Conservation (phyloP, 2,113 vertebrate species). For the Odocoileus virginianus region DNA sequence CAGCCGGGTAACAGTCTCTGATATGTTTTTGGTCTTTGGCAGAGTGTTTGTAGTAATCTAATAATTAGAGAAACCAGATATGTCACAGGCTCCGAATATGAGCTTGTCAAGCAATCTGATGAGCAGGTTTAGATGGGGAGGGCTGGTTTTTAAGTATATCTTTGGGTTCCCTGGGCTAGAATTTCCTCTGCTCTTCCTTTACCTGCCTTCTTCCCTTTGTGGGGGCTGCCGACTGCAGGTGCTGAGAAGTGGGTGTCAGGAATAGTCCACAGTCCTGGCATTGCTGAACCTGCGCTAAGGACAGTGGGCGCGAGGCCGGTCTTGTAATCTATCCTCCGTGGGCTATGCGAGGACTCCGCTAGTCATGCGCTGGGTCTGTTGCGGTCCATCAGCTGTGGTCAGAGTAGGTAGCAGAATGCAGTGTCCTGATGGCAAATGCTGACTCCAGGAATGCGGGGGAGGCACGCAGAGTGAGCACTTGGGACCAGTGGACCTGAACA, state of each 20-base stretch:
- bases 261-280: background rate
- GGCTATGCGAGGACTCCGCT: background rate
- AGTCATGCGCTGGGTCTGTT: background rate
- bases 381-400: background rate
- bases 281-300: background rate
- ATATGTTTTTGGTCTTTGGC: background rate
- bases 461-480: background rate
- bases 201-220: conserved; percentile 2
- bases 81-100: background rate
- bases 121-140: background rate
- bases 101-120: conserved; percentile 18
- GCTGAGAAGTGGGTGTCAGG: conserved; percentile 8
- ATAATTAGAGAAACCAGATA: background rate
- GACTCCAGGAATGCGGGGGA: conserved; percentile 28
- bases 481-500: background rate
- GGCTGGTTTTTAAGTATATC: background rate
- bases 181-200: conserved; percentile 3
- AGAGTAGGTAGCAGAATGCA: background rate
- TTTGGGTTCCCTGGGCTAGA: conserved; percentile 59
- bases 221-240: conserved; percentile 62
- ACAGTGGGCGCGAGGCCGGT: background rate
- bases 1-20: background rate
- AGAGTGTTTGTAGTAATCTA: background rate
- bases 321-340: background rate
- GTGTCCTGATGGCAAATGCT: fast-evolving